Base-by-base conservation (phyloP, 2,797 vertebrate species). In the Pseudomugil gertrudae region DNA sequence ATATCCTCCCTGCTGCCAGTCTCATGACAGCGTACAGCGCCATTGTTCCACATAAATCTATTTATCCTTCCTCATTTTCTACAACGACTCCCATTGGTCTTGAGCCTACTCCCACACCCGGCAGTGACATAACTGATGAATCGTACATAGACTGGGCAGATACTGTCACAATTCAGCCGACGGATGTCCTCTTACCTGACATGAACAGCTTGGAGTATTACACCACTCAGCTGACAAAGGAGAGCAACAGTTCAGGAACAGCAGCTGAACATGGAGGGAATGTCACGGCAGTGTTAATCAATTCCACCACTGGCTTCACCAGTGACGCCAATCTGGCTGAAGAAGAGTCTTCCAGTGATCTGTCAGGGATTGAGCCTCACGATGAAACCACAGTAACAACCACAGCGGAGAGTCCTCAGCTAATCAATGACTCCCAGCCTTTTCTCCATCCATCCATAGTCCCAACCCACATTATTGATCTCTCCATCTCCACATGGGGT, bases 131-230 rank as follows among this genome's bases (percentile, higher is more conserved):
- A 15, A 57, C 66, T 0, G 90, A 76, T 9, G 33, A 76, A 11
- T 84, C 87, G 0, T 67, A 90, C 8, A 48, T 91, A 35, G 84
- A 92, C 47, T 83, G 91, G 74, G 78, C 78, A 2, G 92, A 93
- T 58, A 33, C 23, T 9, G 86, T 88, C 76, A 6, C 0, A 0
- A 79, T 91, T 45, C 87, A 82, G 54, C 93, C 89, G 6, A 92
- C 23, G 0, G 82, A 92, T 36, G 90, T 93, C 23, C 86, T 93
- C 1, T 61, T 94, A 74, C 91, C 90, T 1, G 87, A 85, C 74
- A 88, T 92, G 84, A 85, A 95, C 83, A 91, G 90, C 3, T 5
- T 93, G 70, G 87, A 92, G 23, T 93, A 91, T 58, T 94, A 93
- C 72, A 90, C 93, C 27, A 81, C 88, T 47, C 90, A 94, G 81